These are phyloP conservation scores for Gadus macrocephalus DNA, from an alignment of 2,113 vertebrate genomes.

Conservation along the genomic window DNA sequence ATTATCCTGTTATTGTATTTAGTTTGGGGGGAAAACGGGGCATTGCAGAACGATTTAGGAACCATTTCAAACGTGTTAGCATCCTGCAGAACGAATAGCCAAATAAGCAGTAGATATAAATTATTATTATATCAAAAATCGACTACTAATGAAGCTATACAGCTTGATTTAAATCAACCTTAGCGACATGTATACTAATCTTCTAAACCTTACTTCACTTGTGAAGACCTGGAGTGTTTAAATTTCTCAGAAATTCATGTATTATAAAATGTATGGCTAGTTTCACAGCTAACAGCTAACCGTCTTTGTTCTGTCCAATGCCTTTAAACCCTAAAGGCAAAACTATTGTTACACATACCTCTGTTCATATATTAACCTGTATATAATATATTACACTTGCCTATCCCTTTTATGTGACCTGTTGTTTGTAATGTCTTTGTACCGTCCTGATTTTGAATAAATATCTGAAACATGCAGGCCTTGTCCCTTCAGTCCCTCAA, in stretches of 20 bases:
- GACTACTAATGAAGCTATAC: not conserved
- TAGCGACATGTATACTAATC: not conserved
- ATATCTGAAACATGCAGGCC: conserved; percentile 55
- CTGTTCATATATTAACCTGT: conserved; percentile 8
- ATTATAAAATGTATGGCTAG: conserved; percentile 22
- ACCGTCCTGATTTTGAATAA: conserved; percentile 72
- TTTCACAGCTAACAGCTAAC: conserved; percentile 5
- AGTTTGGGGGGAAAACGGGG: too few relatives aligned
- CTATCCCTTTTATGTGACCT: conserved; percentile 53
- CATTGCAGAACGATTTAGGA: too few relatives aligned
- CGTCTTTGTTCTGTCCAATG: conserved; percentile 33
- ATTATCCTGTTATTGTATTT: too few relatives aligned
- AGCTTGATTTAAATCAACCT: not conserved
- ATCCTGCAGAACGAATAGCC: too few relatives aligned
- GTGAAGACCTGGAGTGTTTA: not conserved
- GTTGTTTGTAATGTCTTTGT: conserved; percentile 67
- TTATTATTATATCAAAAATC: not conserved
- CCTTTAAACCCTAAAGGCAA: conserved; percentile 49
- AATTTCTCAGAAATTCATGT: conserved; percentile 21
- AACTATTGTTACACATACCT: conserved; percentile 21
- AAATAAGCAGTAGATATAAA: too few relatives aligned
- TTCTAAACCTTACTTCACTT: not conserved
- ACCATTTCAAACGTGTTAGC: too few relatives aligned
- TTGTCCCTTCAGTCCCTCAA: not conserved
- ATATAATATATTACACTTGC: conserved; percentile 40